Percentiles rank a stretch among this genome's conserved stretches.
phyloP scores from a whole-genome alignment of 30 jellyfish, hydroid and myxozoan genomes.

The Mastigias papua region DNA sequence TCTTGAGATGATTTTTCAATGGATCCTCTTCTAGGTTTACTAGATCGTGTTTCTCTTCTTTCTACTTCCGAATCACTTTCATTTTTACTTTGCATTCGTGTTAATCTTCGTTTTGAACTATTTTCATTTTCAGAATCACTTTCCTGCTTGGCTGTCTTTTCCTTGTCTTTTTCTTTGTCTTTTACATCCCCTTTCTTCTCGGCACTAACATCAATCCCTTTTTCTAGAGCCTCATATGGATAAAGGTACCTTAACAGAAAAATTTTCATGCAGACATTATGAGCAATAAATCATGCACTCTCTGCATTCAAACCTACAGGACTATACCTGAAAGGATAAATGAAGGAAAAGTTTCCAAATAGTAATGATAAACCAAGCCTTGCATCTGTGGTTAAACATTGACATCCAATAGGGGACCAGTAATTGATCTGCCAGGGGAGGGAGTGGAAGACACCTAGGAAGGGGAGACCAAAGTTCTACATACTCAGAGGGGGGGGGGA shows the following conservation, averaged over 20 bases:
- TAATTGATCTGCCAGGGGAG: no score
- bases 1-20: constrained; percentile 52
- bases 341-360: no score
- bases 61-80: constrained; percentile 98
- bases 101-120: constrained; percentile 36
- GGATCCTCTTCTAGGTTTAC: constrained; percentile 68
- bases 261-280: no score
- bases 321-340: no score
- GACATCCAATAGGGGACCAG: no score
- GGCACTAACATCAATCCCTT: constrained; percentile 32
- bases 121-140: constrained; percentile 75
- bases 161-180: constrained; percentile 69
- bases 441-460: no score
- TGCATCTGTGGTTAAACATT: no score
- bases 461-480: no score
- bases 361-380: no score
- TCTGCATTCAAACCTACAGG: no score
- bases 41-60: constrained; percentile 79
- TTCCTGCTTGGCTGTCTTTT: constrained; percentile 33
- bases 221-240: constrained; percentile 86
- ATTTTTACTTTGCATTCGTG: constrained; percentile 80
- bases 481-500: no score
- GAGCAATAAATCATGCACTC: no score
- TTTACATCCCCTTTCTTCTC: constrained; percentile 30
- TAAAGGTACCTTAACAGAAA: constrained; percentile 64